phyloP scores from a whole-genome alignment of 2,888 invertebrate species.

The Lithophane semibrunnea region DNA sequence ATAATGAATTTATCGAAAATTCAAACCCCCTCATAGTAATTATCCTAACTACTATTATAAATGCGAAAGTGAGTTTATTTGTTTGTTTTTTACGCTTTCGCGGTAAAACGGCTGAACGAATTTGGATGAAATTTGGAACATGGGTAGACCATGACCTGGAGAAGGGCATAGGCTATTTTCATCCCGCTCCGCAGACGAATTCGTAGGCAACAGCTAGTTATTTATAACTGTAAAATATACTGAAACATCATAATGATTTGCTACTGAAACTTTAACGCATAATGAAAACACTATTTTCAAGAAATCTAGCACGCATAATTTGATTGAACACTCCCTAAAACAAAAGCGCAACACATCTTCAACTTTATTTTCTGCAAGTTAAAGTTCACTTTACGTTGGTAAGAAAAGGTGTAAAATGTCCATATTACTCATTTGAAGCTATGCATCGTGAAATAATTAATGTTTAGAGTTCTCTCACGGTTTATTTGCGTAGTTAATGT shows the following conservation, averaged over 20 bases:
- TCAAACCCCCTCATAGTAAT: no score
- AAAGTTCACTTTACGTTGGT: neutral
- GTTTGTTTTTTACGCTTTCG: no score
- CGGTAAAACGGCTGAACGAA: no score
- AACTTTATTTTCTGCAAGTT: fast-evolving
- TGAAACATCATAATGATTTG: conserved; percentile 7
- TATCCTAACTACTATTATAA: no score
- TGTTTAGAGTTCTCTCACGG: conserved; percentile 25
- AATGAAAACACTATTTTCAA: conserved; percentile 31
- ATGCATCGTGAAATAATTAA: conserved; percentile 42
- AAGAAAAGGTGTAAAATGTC: neutral
- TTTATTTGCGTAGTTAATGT: conserved; percentile 54
- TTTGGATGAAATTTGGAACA: no score
- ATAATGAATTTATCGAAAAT: no score
- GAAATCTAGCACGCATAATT: conserved; percentile 18
- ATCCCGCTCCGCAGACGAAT: no score
- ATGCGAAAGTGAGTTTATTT: no score
- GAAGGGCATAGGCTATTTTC: no score
- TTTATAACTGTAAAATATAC: neutral
- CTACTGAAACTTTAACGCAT: neutral
- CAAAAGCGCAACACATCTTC: neutral
- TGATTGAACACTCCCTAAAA: conserved; percentile 3
- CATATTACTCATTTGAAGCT: conserved; percentile 32
- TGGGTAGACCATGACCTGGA: no score
- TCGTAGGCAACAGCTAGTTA: no score